Evolutionary conservation across 1,140 invertebrate species (phyloP), one percentile per base, ranked within the genome.

Genomic region (Cataglyphis hispanica): DNA sequence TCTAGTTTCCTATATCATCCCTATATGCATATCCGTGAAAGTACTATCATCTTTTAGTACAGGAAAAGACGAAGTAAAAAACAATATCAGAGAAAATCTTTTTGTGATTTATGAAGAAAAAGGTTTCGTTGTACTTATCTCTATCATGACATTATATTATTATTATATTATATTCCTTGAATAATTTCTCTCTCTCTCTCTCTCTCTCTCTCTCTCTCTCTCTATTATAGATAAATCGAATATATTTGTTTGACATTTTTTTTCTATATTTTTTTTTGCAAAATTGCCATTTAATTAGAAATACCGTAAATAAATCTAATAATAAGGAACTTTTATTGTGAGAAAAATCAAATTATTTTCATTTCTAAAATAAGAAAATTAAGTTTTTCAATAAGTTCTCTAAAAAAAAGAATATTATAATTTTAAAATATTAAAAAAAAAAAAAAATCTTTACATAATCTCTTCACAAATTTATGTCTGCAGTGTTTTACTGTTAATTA

Each of bases 401-500:
- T 13, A 74, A n/a, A 58, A n/a, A 56, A 19, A 31, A n/a, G n/a
- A 31, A 22, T 37, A 56, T 58, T 34, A 34, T 22, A 56, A 56
- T 53, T 58, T 74, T 22, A 13, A 7, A 40, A 19, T 22, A 31
- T 13, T 22, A 74, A 74, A 22, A 22, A 25, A 25, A 22, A 56
- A 25, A 25, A 58, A 16, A 13, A 22, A 7, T 56, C 25, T 37
- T 58, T 16, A 31, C 16, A 16, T n/a, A 31, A 74, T 53, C 16
- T 31, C 25, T 31, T 13, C n/a, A 40, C 7, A 37, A 31, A 50
- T 53, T 53, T 40, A 19, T 25, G n/a, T 40, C 22, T 53, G 25
- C 19, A 31, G 5, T 16, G n/a, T 77, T 78, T 60, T n/a, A 43
- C 31, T 43, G 27, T 70, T 70, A 70, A 60, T 81, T 81, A 81